Evolutionary conservation across 2,113 vertebrate genomes (phyloP).

Genomic region (Rhinoptilus africanus): DNA sequence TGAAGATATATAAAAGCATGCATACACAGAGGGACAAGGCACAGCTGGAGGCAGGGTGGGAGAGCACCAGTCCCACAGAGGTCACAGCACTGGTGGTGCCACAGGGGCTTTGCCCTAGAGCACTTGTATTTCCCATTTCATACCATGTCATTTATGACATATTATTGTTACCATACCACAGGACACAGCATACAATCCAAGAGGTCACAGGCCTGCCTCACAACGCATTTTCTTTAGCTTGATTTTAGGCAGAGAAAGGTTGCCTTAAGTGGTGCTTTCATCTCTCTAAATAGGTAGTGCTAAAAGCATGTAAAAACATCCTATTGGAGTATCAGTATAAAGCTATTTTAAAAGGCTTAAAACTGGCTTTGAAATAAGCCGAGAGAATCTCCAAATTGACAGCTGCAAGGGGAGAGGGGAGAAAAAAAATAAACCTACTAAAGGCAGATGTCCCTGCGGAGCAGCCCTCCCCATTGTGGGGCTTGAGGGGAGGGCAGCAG

Average conservation of each 20-base stretch:
- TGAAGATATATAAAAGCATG: not conserved
- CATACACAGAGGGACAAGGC: not conserved
- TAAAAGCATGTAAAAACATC: not conserved
- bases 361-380: not conserved
- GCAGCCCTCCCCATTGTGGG: not conserved
- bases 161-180: not conserved
- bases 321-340: not conserved
- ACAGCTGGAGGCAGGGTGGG: not conserved
- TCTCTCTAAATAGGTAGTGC: not conserved
- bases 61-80: not conserved
- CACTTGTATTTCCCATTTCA: not conserved
- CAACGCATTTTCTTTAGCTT: not conserved
- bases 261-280: not conserved
- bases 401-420: not conserved
- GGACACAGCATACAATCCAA: not conserved
- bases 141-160: not conserved
- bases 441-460: not conserved
- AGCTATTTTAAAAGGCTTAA: not conserved
- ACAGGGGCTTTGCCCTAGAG: not conserved
- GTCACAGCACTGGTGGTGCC: not conserved
- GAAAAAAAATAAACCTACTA: too few relatives aligned
- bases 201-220: not conserved
- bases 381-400: not conserved
- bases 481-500: accelerated
- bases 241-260: not conserved